Evolutionary conservation across 2,797 vertebrate species (phyloP).

Genomic region (Micrastur ruficollis): DNA sequence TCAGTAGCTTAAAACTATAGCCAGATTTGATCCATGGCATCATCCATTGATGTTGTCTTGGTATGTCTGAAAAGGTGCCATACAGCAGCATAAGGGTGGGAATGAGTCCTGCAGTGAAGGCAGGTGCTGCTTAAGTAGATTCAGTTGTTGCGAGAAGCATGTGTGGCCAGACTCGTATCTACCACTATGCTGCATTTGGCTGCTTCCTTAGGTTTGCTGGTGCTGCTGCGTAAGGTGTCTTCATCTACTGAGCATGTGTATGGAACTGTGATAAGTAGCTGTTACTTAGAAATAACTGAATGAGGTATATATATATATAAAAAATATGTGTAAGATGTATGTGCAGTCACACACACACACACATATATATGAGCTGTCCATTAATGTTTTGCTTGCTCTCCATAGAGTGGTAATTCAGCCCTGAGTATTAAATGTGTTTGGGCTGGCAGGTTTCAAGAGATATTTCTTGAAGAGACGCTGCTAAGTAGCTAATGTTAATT

Average conservation of each 20-base stretch:
- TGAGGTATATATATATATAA: neutral
- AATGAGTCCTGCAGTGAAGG: neutral
- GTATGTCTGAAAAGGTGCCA: neutral
- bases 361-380: neutral
- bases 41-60: neutral
- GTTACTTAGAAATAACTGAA: neutral
- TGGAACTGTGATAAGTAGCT: neutral
- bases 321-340: neutral
- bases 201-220: neutral
- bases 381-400: neutral
- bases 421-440: neutral
- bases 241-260: neutral
- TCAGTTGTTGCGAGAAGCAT: neutral
- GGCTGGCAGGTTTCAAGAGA: neutral
- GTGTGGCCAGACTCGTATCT: rapidly evolving
- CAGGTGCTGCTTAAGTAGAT: neutral
- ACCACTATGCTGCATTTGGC: neutral
- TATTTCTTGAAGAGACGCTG: neutral
- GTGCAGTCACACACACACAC: rapidly evolving
- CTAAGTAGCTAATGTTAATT: neutral
- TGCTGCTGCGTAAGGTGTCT: neutral
- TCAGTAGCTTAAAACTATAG: neutral
- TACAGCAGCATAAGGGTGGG: neutral
- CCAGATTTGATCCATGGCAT: neutral
- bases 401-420: neutral